These are phyloP conservation scores for Oreochromis tanganicae DNA, from an alignment of 2,113 vertebrate species.

Conservation along the genomic window DNA sequence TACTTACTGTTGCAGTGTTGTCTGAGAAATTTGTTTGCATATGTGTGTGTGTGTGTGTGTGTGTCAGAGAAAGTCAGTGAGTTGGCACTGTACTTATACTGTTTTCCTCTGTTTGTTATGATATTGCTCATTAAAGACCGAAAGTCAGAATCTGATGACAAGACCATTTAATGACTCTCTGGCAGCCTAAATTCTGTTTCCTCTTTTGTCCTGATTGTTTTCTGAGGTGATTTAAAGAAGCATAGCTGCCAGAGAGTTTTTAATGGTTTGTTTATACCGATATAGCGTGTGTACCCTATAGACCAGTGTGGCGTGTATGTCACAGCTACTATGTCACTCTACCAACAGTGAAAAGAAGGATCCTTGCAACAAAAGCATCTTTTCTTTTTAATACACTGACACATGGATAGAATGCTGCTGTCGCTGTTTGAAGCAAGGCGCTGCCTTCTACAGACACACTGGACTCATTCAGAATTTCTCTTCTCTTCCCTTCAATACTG, in stretches of 20 bases:
- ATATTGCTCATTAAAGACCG: background rate
- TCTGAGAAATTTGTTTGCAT: background rate
- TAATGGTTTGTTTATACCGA: background rate
- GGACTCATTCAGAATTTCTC: background rate
- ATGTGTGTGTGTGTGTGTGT: background rate
- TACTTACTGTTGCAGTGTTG: background rate
- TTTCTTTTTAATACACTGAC: background rate
- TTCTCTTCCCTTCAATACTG: background rate
- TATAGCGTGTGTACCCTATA: background rate
- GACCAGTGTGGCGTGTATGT: background rate
- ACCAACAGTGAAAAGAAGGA: background rate
- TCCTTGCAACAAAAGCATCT: background rate
- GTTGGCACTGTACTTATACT: background rate
- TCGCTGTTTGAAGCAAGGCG: background rate
- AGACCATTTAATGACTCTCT: background rate
- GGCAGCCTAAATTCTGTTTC: background rate
- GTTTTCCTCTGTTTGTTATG: background rate
- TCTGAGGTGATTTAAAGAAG: background rate
- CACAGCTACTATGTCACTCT: background rate
- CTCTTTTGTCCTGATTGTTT: background rate
- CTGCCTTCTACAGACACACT: background rate
- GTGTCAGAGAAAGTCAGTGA: background rate
- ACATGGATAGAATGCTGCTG: background rate
- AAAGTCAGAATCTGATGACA: background rate
- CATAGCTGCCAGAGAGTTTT: background rate